These are phyloP conservation scores for Parapristionchus giblindavisi DNA, from an alignment of 2,888 invertebrate genomes.

Conservation along the genomic window DNA sequence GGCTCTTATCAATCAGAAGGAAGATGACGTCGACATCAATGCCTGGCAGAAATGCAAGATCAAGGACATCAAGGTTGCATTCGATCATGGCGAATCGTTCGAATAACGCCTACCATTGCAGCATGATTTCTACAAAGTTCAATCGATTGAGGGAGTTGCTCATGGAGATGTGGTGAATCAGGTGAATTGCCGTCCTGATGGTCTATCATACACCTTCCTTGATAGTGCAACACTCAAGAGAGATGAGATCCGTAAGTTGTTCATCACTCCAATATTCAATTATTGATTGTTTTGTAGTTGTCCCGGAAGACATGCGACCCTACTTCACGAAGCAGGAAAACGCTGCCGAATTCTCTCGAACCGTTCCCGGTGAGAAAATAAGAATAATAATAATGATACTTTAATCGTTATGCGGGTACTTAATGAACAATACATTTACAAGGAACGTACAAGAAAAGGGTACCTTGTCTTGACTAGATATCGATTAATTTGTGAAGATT, in stretches of 20 bases:
- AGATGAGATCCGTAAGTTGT: constrained; percentile 29
- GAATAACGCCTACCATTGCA: constrained; percentile 8
- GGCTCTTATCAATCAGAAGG: neutral
- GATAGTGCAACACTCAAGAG: neutral
- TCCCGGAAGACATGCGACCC: constrained; percentile 19
- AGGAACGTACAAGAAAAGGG: no score
- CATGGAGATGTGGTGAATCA: neutral
- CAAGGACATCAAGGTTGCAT: constrained; percentile 24
- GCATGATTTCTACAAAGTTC: constrained; percentile 36
- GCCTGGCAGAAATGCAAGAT: constrained; percentile 22
- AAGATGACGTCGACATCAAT: neutral
- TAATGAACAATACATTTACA: no score
- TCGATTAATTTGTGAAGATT: neutral
- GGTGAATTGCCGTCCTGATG: constrained; percentile 4
- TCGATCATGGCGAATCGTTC: neutral
- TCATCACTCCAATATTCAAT: no score
- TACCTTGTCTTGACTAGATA: neutral
- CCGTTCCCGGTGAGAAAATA: no score
- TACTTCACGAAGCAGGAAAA: neutral
- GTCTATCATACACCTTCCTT: neutral
- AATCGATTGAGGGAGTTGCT: neutral
- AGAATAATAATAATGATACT: no score
- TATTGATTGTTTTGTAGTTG: constrained; percentile 5
- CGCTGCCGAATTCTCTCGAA: constrained; percentile 9
- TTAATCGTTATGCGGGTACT: no score